A percentile compares a stretch with the other conserved stretches of the same genome.
Evolutionary conservation across 53 echinoderm and acorn worm species (phyloP).

Genomic region (Patiria pectinifera): DNA sequence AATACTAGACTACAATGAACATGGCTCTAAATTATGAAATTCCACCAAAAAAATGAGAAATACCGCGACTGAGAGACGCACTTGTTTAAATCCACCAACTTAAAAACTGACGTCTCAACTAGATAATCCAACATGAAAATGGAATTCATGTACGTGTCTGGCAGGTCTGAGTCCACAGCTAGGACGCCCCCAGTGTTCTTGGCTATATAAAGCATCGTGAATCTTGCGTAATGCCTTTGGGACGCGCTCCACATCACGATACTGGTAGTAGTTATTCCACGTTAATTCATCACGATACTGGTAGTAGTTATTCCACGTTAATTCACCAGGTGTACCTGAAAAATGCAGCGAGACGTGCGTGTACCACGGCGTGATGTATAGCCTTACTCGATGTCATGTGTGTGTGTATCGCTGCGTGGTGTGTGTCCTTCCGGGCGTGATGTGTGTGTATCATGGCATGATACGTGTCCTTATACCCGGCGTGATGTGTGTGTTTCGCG

Average conservation of each 20-base stretch:
- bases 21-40: background rate
- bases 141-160: slow-evolving; percentile 68
- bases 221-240: slow-evolving; percentile 69
- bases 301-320: slow-evolving; percentile 60
- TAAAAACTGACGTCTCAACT: slow-evolving; percentile 65
- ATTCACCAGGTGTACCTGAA: background rate
- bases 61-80: slow-evolving; percentile 33
- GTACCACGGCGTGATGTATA: no score
- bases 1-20: no score
- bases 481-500: no score
- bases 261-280: slow-evolving; percentile 52
- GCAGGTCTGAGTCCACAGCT: slow-evolving; percentile 65
- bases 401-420: no score
- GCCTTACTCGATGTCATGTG: no score
- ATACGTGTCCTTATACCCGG: no score
- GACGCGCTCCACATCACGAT: slow-evolving; percentile 69
- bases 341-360: no score
- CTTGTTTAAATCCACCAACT: slow-evolving; percentile 25
- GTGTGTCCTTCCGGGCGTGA: no score
- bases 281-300: slow-evolving; percentile 31
- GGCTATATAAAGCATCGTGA: slow-evolving; percentile 36
- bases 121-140: slow-evolving; percentile 74
- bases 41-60: background rate
- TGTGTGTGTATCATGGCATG: no score
- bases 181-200: slow-evolving; percentile 62